Percentiles rank a stretch among this genome's conserved stretches.
These are phyloP conservation scores for Pogoniulus pusillus DNA, from an alignment of 2,797 vertebrate species.

Conservation along the genomic window DNA sequence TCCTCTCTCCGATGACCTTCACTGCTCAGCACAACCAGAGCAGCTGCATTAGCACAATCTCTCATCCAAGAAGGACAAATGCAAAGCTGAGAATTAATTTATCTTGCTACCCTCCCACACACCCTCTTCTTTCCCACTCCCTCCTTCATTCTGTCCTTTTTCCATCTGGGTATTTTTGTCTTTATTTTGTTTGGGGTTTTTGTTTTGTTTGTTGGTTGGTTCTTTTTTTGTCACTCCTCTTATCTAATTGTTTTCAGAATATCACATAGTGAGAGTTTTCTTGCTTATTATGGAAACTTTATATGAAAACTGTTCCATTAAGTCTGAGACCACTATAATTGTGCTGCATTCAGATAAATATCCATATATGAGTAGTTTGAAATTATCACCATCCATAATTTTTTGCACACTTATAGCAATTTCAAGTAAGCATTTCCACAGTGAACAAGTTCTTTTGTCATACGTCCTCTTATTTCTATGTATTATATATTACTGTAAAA, in stretches of 20 bases:
- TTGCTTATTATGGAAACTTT: background rate
- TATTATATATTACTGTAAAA: background rate
- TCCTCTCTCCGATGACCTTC: background rate
- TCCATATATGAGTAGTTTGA: background rate
- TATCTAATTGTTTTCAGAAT: background rate
- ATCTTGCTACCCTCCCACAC: background rate
- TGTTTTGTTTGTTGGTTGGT: too few relatives aligned
- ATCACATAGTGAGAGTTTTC: background rate
- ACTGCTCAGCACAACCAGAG: background rate
- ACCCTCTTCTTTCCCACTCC: background rate
- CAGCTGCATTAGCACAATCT: background rate
- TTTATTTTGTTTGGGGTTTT: too few relatives aligned
- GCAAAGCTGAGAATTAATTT: background rate
- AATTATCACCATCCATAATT: slow-evolving; percentile 24
- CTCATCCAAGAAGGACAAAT: background rate
- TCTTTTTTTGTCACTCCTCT: background rate
- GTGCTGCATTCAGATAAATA: slow-evolving; percentile 22
- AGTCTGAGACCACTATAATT: background rate
- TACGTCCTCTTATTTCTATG: rapidly evolving
- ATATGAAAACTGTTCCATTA: background rate
- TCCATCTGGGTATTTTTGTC: too few relatives aligned
- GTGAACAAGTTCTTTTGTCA: background rate
- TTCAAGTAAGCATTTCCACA: background rate
- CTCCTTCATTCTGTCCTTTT: background rate
- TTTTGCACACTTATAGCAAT: background rate